Evolutionary conservation across 2,113 vertebrate genomes (phyloP).

Genomic region (Takifugu bimaculatus): DNA sequence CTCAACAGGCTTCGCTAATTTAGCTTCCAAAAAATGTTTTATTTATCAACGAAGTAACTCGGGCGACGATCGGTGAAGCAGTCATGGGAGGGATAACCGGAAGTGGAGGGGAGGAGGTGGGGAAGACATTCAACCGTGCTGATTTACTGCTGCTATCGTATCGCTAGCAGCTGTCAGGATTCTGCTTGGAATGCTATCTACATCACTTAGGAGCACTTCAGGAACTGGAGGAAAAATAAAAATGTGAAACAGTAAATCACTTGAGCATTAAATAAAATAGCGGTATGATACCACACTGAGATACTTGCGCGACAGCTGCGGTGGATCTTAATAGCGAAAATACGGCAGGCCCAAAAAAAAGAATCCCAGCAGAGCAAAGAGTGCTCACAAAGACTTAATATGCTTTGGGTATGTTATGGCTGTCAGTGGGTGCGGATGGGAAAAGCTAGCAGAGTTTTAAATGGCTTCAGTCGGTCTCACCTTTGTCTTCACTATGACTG

Average conservation of each 20-base stretch:
- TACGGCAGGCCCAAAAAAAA: too few relatives aligned
- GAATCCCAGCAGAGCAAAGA: too few relatives aligned
- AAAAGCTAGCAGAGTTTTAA: too few relatives aligned
- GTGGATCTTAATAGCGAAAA: too few relatives aligned
- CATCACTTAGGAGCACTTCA: background rate
- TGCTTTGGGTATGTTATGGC: too few relatives aligned
- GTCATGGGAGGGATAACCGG: background rate
- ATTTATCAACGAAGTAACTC: constrained; percentile 66
- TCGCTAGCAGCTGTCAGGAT: constrained; percentile 20
- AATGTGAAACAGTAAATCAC: background rate
- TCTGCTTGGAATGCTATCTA: constrained; percentile 7
- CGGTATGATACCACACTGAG: too few relatives aligned
- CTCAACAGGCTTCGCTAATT: constrained; percentile 69
- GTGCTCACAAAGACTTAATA: too few relatives aligned
- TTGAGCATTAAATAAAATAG: background rate
- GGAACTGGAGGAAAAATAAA: background rate
- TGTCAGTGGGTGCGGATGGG: too few relatives aligned
- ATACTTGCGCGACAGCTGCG: too few relatives aligned
- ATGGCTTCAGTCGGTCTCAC: too few relatives aligned
- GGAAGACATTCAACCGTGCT: constrained; percentile 40
- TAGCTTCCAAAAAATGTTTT: constrained; percentile 68
- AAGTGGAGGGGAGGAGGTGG: constrained; percentile 10
- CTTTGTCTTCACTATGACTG: too few relatives aligned
- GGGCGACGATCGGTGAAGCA: constrained; percentile 54
- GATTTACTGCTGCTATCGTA: constrained; percentile 27